Percentiles rank a stretch among this genome's conserved stretches.
These are phyloP conservation scores for Pimephales promelas DNA, from an alignment of 2,113 vertebrate genomes.

Conservation along the genomic window DNA sequence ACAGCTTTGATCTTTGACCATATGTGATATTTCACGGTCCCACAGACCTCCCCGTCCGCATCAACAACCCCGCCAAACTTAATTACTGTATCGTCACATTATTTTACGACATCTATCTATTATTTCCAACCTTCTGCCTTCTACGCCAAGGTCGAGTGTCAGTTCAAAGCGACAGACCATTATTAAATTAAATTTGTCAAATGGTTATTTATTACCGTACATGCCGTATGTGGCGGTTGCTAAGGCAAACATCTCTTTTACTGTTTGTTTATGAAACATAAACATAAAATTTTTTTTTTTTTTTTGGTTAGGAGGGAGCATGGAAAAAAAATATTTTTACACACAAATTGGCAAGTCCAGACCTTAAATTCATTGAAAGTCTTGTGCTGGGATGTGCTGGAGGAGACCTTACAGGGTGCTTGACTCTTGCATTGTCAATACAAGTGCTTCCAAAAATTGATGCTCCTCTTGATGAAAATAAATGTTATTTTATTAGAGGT, in stretches of 20 bases:
- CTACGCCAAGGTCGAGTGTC: neutral
- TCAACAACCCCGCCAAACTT: constrained; percentile 1
- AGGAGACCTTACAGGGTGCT: too few species aligned
- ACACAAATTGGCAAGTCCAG: too few species aligned
- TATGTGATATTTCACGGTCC: constrained; percentile 27
- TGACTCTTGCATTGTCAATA: too few species aligned
- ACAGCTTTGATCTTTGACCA: constrained; percentile 23
- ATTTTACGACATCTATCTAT: neutral
- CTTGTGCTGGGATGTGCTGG: too few species aligned
- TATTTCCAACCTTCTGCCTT: neutral
- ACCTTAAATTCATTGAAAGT: too few species aligned
- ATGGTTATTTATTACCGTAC: neutral
- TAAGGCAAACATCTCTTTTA: neutral
- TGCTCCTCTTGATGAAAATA: too few species aligned
- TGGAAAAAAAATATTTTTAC: too few species aligned
- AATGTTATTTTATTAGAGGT: too few species aligned
- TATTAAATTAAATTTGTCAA: neutral
- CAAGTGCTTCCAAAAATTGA: too few species aligned
- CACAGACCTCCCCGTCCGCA: neutral
- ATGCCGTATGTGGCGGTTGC: neutral
- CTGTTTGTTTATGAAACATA: neutral
- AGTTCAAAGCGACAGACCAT: neutral
- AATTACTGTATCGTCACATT: constrained; percentile 14
- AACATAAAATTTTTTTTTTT: neutral
- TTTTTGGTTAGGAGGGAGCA: too few species aligned